Percentiles rank a stretch among this genome's conserved stretches.
These are phyloP conservation scores for human (Homo sapiens) DNA, from an alignment of 2,113 vertebrate genomes.

Conservation along the genomic window DNA sequence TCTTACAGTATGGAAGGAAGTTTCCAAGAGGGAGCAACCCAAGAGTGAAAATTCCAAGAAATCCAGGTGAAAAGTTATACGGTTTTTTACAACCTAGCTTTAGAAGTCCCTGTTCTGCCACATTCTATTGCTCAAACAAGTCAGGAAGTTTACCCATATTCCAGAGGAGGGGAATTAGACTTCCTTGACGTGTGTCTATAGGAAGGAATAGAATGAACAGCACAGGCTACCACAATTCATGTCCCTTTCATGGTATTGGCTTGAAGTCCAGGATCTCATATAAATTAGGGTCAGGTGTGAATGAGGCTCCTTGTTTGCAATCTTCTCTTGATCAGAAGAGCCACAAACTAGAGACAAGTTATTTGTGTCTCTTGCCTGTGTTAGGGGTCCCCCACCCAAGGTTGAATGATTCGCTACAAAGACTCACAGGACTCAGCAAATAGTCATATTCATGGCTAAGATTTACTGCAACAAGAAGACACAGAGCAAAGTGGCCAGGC, in stretches of 20 bases:
- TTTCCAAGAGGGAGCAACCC: not conserved
- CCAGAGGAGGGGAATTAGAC: not conserved
- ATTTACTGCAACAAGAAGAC: not conserved
- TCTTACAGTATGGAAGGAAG: not conserved
- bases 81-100: not conserved
- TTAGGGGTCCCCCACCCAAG: not conserved
- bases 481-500: not conserved
- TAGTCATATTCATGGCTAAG: not conserved
- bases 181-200: not conserved
- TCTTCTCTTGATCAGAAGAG: not conserved
- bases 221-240: not conserved
- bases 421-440: not conserved
- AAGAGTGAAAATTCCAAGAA: not conserved
- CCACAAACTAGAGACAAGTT: not conserved
- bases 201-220: not conserved
- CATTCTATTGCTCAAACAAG: not conserved
- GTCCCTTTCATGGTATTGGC: not conserved
- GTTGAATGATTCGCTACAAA: not conserved
- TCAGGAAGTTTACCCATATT: not conserved
- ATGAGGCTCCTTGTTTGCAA: not conserved
- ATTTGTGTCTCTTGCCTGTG: not conserved
- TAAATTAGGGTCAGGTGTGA: not conserved
- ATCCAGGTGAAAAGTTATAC: not conserved
- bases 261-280: not conserved
- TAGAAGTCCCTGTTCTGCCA: not conserved